Evolutionary conservation across 2,113 vertebrate genomes (phyloP).

Genomic region (Uria lomvia): DNA sequence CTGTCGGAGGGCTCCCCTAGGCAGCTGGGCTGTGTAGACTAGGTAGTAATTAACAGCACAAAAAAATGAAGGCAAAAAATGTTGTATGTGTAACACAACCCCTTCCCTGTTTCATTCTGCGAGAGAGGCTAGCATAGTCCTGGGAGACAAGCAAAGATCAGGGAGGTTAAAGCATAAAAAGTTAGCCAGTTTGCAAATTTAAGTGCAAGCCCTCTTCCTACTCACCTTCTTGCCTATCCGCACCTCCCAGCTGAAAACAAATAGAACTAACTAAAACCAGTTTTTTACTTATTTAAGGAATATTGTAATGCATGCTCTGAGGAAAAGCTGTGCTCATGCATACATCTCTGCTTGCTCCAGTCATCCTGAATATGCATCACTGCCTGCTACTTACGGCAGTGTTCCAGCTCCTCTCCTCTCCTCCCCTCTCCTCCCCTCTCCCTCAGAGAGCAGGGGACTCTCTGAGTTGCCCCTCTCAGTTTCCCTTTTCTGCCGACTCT

Average conservation of each 20-base stretch:
- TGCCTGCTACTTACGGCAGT: not conserved
- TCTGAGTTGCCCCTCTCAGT: not conserved
- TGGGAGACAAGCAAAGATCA: not conserved
- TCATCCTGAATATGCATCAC: slow-evolving; percentile 6
- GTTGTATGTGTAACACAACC: not conserved
- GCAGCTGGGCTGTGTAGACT: not conserved
- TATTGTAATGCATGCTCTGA: not conserved
- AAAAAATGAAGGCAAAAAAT: not conserved
- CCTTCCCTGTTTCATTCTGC: not conserved
- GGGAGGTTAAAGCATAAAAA: not conserved
- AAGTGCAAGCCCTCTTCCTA: not conserved
- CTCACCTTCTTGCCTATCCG: not conserved
- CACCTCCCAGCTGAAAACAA: slow-evolving; percentile 4
- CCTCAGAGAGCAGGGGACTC: not conserved
- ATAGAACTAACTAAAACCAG: not conserved
- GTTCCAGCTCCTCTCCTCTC: not conserved
- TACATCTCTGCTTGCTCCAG: not conserved
- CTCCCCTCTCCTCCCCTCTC: not conserved
- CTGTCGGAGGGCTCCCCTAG: not conserved
- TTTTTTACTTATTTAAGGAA: slow-evolving; percentile 10
- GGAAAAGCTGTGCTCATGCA: not conserved
- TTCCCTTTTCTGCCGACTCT: not conserved
- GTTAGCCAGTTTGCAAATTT: not conserved
- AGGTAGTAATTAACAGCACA: not conserved
- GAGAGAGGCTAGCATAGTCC: not conserved